Percentiles rank a stretch among this genome's conserved stretches.
Conservation (phyloP, 2,797 vertebrate genomes). For the Aviceda leuphotes region DNA sequence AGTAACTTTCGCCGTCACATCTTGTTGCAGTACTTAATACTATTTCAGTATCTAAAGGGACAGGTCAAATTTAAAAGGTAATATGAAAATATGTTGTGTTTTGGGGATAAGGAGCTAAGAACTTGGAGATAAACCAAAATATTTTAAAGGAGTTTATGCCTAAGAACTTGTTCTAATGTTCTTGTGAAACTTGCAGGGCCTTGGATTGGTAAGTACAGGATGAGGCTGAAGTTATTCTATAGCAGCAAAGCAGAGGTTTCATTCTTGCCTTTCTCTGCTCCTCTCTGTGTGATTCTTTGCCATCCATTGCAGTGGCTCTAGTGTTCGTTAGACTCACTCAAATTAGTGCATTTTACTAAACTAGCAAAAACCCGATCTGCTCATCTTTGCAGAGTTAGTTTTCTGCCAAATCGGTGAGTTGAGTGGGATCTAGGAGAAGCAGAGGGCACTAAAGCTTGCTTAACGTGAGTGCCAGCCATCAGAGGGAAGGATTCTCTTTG, state of each 20-base stretch:
- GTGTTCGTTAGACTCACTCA: not conserved
- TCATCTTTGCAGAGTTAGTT: not conserved
- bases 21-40: constrained; percentile 95
- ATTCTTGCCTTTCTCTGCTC: not conserved
- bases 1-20: constrained; percentile 98
- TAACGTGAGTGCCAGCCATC: not conserved
- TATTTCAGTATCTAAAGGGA: constrained; percentile 97
- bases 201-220: not conserved
- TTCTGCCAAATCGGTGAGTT: not conserved
- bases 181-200: not conserved
- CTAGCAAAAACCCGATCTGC: not conserved
- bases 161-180: not conserved
- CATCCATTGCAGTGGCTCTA: not conserved
- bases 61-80: constrained; percentile 99
- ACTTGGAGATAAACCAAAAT: not conserved
- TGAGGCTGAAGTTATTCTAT: not conserved
- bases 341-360: not conserved
- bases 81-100: not conserved
- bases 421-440: not conserved
- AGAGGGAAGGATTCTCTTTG: not conserved
- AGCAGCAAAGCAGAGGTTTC: not conserved
- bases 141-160: not conserved
- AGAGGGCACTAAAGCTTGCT: not conserved
- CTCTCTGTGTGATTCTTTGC: not conserved
- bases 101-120: not conserved